These are phyloP conservation scores for Grantiella picta DNA, from an alignment of 2,113 vertebrate species.

Conservation along the genomic window DNA sequence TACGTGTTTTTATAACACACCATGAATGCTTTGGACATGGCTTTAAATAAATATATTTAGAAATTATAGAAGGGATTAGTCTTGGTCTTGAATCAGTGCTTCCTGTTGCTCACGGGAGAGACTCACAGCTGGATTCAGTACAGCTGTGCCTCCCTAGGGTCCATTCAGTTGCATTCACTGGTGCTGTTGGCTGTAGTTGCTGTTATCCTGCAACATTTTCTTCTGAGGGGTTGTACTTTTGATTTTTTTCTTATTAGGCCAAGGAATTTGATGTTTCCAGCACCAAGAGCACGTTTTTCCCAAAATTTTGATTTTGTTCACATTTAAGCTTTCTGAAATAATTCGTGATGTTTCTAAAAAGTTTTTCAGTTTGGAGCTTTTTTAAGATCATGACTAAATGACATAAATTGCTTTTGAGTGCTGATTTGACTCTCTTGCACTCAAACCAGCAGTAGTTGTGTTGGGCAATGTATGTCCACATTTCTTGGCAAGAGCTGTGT, in stretches of 20 bases:
- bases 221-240: not conserved
- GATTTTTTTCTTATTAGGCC: not conserved
- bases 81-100: not conserved
- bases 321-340: not conserved
- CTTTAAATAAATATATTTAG: not conserved
- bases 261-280: not conserved
- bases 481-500: not conserved
- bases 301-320: not conserved
- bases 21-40: fast-evolving
- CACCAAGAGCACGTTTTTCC: not conserved
- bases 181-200: not conserved
- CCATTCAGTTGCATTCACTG: not conserved
- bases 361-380: not conserved
- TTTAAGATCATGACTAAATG: not conserved
- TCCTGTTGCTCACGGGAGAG: not conserved
- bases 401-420: not conserved
- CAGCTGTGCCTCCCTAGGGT: not conserved
- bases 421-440: not conserved
- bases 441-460: not conserved
- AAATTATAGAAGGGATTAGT: not conserved
- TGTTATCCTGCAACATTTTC: not conserved
- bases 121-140: not conserved
- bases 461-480: not conserved
- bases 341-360: not conserved
- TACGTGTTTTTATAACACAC: not conserved